Percentiles rank a stretch among this genome's conserved stretches.
Conservation (phyloP, 2,888 invertebrate genomes). For the Ferdinandea cuprea region DNA sequence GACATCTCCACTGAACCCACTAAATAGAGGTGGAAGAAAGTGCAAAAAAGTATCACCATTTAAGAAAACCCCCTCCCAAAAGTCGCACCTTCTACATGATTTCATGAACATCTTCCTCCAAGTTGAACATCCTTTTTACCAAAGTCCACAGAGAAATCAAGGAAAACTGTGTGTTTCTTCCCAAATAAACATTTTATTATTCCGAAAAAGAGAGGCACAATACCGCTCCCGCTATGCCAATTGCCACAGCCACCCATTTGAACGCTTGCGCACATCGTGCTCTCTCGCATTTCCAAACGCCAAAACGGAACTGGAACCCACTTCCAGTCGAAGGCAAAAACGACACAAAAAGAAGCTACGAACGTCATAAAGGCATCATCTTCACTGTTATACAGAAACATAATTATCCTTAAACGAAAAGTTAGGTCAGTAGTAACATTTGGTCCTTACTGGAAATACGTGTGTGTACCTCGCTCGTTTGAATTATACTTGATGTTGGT, state of each 20-base stretch:
- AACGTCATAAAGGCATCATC: constrained; percentile 65
- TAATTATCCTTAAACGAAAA: constrained; percentile 71
- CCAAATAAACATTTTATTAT: constrained; percentile 41
- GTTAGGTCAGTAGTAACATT: constrained; percentile 75
- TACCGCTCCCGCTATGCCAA: constrained; percentile 18
- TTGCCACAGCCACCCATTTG: constrained; percentile 5
- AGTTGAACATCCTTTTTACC: constrained; percentile 33
- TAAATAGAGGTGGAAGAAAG: constrained; percentile 19
- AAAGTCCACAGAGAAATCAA: neutral
- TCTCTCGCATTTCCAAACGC: constrained; percentile 31
- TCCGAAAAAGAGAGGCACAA: constrained; percentile 47
- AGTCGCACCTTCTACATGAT: constrained; percentile 38
- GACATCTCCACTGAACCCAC: constrained; percentile 27
- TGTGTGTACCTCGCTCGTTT: constrained; percentile 60
- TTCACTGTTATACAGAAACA: constrained; percentile 73
- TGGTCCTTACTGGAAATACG: constrained; percentile 74
- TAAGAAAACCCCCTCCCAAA: constrained; percentile 23
- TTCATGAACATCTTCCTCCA: constrained; percentile 58
- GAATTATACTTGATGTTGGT: constrained; percentile 54
- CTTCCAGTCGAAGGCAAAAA: constrained; percentile 21
- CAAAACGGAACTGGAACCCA: constrained; percentile 33
- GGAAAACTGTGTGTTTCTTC: constrained; percentile 3
- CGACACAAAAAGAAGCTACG: neutral
- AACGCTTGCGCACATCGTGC: constrained; percentile 8
- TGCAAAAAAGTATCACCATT: constrained; percentile 26